Percentiles rank a stretch among this genome's conserved stretches.
phyloP scores from a whole-genome alignment of 2,797 vertebrate species.

The Clarias pachynema region DNA sequence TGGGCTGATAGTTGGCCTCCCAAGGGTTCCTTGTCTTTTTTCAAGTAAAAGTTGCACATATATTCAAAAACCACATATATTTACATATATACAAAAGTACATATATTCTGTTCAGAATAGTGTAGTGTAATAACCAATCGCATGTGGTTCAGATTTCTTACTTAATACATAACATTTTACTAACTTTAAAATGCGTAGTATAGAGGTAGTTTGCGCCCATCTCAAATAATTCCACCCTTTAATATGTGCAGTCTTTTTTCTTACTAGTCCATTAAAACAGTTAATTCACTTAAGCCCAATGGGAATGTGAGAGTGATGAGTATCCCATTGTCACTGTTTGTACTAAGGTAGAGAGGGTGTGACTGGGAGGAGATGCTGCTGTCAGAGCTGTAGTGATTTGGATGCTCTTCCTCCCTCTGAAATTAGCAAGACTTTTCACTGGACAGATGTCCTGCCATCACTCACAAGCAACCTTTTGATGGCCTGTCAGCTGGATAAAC shows the following conservation, averaged over 20 bases:
- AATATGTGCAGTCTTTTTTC: not conserved
- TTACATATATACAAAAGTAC: too few species aligned
- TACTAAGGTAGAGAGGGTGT: slow-evolving; percentile 51
- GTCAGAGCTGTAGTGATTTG: slow-evolving; percentile 52
- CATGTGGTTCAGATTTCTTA: not conserved
- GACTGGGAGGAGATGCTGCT: slow-evolving; percentile 38
- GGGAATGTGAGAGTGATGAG: slow-evolving; percentile 26
- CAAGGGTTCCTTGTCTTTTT: not conserved
- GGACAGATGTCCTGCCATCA: slow-evolving; percentile 61
- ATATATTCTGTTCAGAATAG: not conserved
- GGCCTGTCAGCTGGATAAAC: slow-evolving; percentile 45
- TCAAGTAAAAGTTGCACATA: too few species aligned
- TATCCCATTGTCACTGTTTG: slow-evolving; percentile 36
- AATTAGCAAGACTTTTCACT: slow-evolving; percentile 64
- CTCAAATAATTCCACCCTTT: not conserved
- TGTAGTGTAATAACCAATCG: not conserved
- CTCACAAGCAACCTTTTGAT: slow-evolving; percentile 56
- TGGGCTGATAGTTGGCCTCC: not conserved
- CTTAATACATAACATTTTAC: not conserved
- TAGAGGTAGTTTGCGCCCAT: not conserved
- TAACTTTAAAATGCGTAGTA: not conserved
- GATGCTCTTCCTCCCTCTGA: slow-evolving; percentile 64
- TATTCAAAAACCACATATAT: too few species aligned
- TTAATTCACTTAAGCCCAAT: slow-evolving; percentile 17
- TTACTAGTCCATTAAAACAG: slow-evolving; percentile 27